These are phyloP conservation scores for Periophthalmus magnuspinnatus DNA, from an alignment of 2,797 vertebrate genomes.

Conservation along the genomic window DNA sequence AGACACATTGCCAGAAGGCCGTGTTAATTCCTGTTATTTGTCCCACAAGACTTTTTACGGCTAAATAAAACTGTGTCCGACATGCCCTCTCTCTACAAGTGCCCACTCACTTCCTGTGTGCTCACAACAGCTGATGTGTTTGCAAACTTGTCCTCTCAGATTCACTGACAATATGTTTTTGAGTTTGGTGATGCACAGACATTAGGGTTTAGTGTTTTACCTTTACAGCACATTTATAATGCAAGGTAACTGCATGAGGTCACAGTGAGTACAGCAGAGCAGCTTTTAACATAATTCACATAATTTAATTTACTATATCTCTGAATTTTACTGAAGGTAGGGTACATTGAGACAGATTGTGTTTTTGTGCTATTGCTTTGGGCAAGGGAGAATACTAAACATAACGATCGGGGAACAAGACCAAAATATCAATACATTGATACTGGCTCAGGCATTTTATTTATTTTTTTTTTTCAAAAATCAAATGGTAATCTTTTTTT, in stretches of 20 bases:
- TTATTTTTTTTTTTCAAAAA: background rate
- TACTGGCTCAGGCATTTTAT: background rate
- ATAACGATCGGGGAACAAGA: background rate
- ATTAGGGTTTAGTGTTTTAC: background rate
- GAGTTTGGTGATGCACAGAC: background rate
- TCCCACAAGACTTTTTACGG: conserved; percentile 69
- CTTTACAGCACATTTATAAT: background rate
- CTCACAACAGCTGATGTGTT: conserved; percentile 31
- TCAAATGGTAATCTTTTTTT: too few relatives aligned
- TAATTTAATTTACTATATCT: conserved; percentile 1
- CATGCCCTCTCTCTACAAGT: conserved; percentile 52
- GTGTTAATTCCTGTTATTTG: conserved; percentile 73
- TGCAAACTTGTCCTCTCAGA: conserved; percentile 27
- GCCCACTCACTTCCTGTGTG: conserved; percentile 51
- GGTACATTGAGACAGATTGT: background rate
- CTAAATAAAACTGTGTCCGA: conserved; percentile 69
- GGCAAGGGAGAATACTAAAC: background rate
- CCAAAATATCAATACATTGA: background rate
- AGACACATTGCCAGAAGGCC: conserved; percentile 68
- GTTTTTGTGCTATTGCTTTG: background rate
- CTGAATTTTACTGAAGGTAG: conserved; percentile 6
- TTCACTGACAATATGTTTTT: conserved; percentile 1
- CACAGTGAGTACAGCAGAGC: conserved; percentile 39
- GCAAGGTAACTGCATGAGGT: background rate
- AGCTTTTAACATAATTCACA: conserved; percentile 40